Conservation (phyloP, 2,113 vertebrate genomes). For the Centropus bengalensis region DNA sequence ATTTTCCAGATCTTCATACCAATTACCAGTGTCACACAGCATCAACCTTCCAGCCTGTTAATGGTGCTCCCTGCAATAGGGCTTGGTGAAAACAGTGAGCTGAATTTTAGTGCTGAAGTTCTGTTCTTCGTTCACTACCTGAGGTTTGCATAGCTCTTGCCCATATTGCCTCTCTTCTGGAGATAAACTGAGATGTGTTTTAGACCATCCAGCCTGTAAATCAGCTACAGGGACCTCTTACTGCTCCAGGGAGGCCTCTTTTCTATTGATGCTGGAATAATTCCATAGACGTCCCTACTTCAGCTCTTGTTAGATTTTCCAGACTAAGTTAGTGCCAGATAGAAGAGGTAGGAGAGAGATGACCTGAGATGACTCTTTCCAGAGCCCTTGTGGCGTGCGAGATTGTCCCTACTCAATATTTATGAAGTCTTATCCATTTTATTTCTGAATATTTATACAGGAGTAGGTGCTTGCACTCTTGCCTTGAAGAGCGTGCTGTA, state of each 20-base stretch:
- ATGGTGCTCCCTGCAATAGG: background rate
- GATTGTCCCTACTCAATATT: slow-evolving; percentile 16
- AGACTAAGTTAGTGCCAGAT: background rate
- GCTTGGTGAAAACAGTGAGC: background rate
- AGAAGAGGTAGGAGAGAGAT: background rate
- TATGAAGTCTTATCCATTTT: background rate
- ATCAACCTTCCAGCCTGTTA: background rate
- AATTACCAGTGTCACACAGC: background rate
- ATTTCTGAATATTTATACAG: slow-evolving; percentile 16
- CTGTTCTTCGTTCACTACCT: background rate
- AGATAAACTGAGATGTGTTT: background rate
- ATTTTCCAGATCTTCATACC: background rate
- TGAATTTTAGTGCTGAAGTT: background rate
- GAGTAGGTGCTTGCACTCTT: background rate
- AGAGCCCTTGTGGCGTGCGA: background rate
- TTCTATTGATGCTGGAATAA: background rate
- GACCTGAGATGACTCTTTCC: background rate
- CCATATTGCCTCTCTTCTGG: background rate
- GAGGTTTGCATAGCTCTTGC: background rate
- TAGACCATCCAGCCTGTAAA: background rate
- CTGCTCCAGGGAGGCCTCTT: background rate
- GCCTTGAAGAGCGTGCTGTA: background rate
- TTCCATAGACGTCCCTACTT: background rate
- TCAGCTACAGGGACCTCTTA: background rate
- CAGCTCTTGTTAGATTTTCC: slow-evolving; percentile 6